Conservation (phyloP, 2,888 invertebrate species). For the Lumbricus terrestris region DNA sequence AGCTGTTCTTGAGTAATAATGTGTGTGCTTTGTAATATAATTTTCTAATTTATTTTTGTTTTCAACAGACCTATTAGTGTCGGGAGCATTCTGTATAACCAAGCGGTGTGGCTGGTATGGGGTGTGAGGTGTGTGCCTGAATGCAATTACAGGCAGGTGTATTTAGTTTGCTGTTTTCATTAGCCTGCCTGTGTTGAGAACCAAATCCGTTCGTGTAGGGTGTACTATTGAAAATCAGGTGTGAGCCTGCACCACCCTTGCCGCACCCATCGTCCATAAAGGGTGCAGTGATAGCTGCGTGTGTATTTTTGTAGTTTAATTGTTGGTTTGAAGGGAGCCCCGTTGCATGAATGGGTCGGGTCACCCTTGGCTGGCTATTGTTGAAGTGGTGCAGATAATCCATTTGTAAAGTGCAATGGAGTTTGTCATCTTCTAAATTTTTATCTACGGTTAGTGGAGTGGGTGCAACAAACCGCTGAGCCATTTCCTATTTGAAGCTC, state of each 20-base stretch:
- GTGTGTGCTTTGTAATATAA: not conserved
- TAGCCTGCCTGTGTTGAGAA: not conserved
- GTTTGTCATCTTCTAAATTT: not conserved
- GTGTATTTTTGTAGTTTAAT: too few species aligned
- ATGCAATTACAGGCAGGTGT: not conserved
- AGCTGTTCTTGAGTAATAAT: not conserved
- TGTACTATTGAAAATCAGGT: too few species aligned
- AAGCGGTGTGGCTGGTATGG: not conserved
- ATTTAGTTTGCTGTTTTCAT: not conserved
- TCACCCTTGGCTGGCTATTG: not conserved
- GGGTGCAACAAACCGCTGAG: not conserved
- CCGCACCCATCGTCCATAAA: not conserved
- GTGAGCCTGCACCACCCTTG: not conserved
- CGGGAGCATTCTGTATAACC: not conserved
- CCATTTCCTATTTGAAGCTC: too few species aligned
- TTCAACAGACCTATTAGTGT: not conserved
- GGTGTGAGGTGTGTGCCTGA: not conserved
- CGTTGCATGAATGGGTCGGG: not conserved
- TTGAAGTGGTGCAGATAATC: not conserved
- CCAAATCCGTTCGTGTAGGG: too few species aligned
- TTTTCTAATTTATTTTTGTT: not conserved
- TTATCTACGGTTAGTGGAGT: not conserved
- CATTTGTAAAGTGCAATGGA: not conserved
- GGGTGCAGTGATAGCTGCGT: not conserved
- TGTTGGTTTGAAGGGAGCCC: too few species aligned